Evolutionary conservation across 1,140 invertebrate genomes (phyloP), one percentile per base, ranked within the genome.

Genomic region (Papilio aristodemus): DNA sequence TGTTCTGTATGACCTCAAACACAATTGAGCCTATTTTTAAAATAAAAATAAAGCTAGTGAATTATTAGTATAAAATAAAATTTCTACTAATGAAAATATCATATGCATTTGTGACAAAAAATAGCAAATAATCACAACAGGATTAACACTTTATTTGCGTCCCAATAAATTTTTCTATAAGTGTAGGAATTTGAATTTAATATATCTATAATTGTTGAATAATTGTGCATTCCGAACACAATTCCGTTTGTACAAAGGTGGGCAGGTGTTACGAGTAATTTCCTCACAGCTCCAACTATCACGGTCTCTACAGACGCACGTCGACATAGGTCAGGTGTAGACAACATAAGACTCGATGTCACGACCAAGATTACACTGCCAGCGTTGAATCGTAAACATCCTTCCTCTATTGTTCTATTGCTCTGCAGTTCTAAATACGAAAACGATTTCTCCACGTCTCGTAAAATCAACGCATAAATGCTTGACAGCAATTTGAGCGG

Each of bases 331-430:
- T 37, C 36, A 60, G 43, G 64, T 57, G 54, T 25, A 64, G 50
- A 69, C 62, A 71, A 73, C 69, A 73, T 70, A 70, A 68, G 67
- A 17, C 72, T 46, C n/a, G 50, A 68, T 67, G 75, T 71, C 72
- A 68, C 39, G 27, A 25, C 43, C 70, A 70, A 77, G 74, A 76
- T 76, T 76, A 71, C 75, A 19, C 4, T 19, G 14, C 36, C 1
- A 8, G 57, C 0, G 25, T 58, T 32, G 57, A 58, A 58, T 36
- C 36, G 59, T 62, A 62, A 62, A 62, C 14, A 39, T 62, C 13
- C 14, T 25, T 4, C 46, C 10, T 22, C 3, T 19, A 10, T 50
- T 6, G 27, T 32, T 32, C 27, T 32, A 32, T 22, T 54, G 46
- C 19, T 19, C 22, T 54, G 46, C 46, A 54, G 46, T 54, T 54